A percentile compares a stretch with the other conserved stretches of the same genome.
These are phyloP conservation scores for Datnioides undecimradiatus DNA, from an alignment of 2,113 vertebrate genomes.

Conservation along the genomic window DNA sequence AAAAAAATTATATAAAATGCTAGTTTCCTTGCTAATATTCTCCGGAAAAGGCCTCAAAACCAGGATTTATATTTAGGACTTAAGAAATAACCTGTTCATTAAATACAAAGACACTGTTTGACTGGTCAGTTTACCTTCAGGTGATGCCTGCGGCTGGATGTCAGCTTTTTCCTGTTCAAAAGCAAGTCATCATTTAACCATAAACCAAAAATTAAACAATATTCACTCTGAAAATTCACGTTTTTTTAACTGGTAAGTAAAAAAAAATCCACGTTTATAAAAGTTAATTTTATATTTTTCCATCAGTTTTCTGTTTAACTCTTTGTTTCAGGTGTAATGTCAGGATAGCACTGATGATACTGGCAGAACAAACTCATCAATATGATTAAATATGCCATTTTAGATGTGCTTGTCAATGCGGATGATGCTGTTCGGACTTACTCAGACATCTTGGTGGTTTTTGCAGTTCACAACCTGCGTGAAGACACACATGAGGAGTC, in stretches of 20 bases:
- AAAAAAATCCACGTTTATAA: not conserved
- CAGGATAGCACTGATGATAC: too few species aligned
- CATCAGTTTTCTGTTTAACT: too few species aligned
- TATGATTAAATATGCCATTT: too few species aligned
- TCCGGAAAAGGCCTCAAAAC: too few species aligned
- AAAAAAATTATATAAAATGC: too few species aligned
- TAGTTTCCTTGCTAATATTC: too few species aligned
- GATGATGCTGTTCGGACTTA: slow-evolving; percentile 52
- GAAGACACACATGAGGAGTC: not conserved
- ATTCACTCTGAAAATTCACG: not conserved
- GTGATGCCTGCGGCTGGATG: slow-evolving; percentile 91
- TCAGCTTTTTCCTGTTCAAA: slow-evolving; percentile 86
- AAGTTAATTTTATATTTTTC: too few species aligned
- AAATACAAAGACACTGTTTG: not conserved
- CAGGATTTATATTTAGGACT: too few species aligned
- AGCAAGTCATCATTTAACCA: not conserved
- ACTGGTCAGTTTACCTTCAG: slow-evolving; percentile 88
- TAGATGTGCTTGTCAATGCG: not conserved
- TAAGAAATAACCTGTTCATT: not conserved
- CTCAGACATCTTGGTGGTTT: slow-evolving; percentile 73
- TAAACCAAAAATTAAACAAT: not conserved
- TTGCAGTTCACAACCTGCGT: slow-evolving; percentile 61
- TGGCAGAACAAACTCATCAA: too few species aligned
- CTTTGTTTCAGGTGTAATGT: too few species aligned
- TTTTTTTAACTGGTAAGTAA: too few species aligned